Evolutionary conservation across 2,113 vertebrate species (phyloP), one percentile per base, ranked within the genome.

Genomic region (Sturnira hondurensis): DNA sequence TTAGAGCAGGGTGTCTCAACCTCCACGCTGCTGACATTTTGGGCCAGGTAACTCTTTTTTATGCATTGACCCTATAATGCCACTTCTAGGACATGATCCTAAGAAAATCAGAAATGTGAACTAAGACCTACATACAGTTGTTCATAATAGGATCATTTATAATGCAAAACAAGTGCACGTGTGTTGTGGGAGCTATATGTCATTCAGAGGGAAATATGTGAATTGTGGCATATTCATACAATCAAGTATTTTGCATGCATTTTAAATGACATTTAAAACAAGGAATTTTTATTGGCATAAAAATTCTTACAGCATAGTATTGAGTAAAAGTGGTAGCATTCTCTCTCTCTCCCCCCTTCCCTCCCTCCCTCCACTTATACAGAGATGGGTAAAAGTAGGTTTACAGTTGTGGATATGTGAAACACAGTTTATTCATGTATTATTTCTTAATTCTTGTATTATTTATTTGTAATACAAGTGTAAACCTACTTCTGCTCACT

Each of bases 221-320:
- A 91, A 77, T 61, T 38, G 11, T 87, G 41, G 61, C 31, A 41
- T 47, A 43, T 56, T 83, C 52, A 73, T 67, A 47, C 38, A n/a
- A 43, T 45, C 81, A 43, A 58, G 14, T 76, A 84, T 50, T 93
- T 86, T 86, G 33, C 22, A 71, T 74, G 15, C 28, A 80, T 82
- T 86, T 90, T 74, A 76, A 61, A 91, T 92, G 50, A 92, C 17
- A 92, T 71, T 85, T 85, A 54, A n/a, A n/a, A n/a, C 15, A 68
- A 73, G 20, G 36, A 86, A 70, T 56, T 38, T 65, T 92, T 90
- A 77, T 5, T 43, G 33, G 41, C 52, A 65, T 90, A 33, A 89
- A 93, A 63, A 70, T 76, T 77, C 22, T 43, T 82, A 28, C 70
- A 70, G 6, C 16, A n/a, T 83, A 74, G 58, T 85, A 54, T 67